Evolutionary conservation across 2,888 invertebrate genomes (phyloP).

Genomic region (Ypsolopha sequella): DNA sequence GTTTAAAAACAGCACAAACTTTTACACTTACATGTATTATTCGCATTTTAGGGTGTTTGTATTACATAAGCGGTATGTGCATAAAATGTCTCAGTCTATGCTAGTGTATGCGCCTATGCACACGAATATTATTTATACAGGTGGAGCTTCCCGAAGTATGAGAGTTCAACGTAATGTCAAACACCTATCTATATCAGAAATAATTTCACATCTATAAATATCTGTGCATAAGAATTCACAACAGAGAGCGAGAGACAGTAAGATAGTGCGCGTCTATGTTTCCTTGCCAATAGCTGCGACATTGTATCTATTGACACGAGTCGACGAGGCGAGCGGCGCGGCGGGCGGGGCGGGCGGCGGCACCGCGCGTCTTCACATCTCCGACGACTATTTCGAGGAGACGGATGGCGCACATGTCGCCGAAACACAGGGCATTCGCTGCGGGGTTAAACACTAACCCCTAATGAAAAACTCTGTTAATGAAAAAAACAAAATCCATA

Average conservation of each 20-base stretch:
- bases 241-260: constrained; percentile 69
- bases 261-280: constrained; percentile 67
- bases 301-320: constrained; percentile 65
- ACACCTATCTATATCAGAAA: constrained; percentile 70
- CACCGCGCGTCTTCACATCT: constrained; percentile 23
- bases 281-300: constrained; percentile 67
- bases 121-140: constrained; percentile 53
- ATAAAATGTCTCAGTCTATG: too few species aligned
- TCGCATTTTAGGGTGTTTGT: too few species aligned
- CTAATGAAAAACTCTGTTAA: constrained; percentile 19
- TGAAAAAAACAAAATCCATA: constrained; percentile 28
- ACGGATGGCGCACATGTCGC: constrained; percentile 36
- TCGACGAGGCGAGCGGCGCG: constrained; percentile 22
- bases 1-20: too few species aligned
- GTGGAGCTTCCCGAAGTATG: constrained; percentile 66
- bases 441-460: constrained; percentile 5
- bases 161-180: constrained; percentile 71
- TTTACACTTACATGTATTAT: too few species aligned
- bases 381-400: constrained; percentile 51
- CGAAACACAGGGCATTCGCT: constrained; percentile 16
- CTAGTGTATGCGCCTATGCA: constrained; percentile 5
- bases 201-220: constrained; percentile 67
- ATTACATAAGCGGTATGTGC: too few species aligned
- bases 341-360: background rate
- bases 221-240: constrained; percentile 69